Evolutionary conservation across 2,888 invertebrate genomes (phyloP).

Genomic region (Andricus quercusramuli): DNA sequence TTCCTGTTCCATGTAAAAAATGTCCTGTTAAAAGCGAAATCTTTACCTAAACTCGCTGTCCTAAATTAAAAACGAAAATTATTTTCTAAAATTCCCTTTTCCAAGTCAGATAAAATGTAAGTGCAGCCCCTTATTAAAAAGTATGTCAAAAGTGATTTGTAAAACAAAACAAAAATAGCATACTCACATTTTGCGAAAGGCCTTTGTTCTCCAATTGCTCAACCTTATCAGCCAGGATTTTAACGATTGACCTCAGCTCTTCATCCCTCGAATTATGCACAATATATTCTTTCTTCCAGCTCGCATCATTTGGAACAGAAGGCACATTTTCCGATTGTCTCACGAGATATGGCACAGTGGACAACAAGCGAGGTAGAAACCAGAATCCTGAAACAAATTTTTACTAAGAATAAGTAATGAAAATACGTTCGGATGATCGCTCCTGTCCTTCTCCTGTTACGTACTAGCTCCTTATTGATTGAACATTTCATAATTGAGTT

Average conservation of each 20-base stretch:
- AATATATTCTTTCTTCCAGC: slow-evolving; percentile 19
- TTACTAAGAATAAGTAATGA: slow-evolving; percentile 19
- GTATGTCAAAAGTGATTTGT: no score
- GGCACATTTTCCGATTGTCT: slow-evolving; percentile 21
- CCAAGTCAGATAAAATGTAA: no score
- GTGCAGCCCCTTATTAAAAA: no score
- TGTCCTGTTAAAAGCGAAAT: no score
- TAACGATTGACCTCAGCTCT: slow-evolving; percentile 56
- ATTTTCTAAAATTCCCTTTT: no score
- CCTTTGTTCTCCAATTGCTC: slow-evolving; percentile 62
- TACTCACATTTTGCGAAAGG: slow-evolving; percentile 53
- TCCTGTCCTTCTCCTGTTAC: slow-evolving; percentile 65
- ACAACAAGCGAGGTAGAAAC: slow-evolving; percentile 57
- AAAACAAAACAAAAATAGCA: no score
- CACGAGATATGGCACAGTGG: slow-evolving; percentile 43
- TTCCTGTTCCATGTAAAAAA: no score
- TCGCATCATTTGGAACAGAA: slow-evolving; percentile 3
- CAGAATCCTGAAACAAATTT: slow-evolving; percentile 65
- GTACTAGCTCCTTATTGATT: slow-evolving; percentile 49
- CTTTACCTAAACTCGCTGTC: no score
- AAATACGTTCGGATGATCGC: background rate
- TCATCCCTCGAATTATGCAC: slow-evolving; percentile 41
- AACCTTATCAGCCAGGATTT: slow-evolving; percentile 64
- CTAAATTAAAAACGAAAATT: no score
- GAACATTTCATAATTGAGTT: slow-evolving; percentile 3